Evolutionary conservation across 2,113 vertebrate species (phyloP), one percentile per base, ranked within the genome.

Genomic region (Chrysochloris asiatica): DNA sequence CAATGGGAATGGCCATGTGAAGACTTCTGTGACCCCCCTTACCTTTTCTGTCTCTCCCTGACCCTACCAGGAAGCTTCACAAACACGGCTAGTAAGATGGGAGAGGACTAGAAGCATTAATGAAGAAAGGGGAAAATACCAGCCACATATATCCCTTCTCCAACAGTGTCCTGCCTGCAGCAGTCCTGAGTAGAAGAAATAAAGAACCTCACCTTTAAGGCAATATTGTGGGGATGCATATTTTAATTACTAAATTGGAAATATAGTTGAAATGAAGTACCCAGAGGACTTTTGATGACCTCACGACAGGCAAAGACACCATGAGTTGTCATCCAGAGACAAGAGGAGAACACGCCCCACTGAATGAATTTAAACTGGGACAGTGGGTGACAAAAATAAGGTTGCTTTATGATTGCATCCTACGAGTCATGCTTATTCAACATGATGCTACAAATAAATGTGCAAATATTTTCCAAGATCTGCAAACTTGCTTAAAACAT

Each of bases 381-480:
- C 63, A 52, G 4, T 30, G 9, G 71, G 30, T 63, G 80, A 89
- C 56, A 26, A 88, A 94, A 94, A 89, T 56, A 73, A 79, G 93
- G 71, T 69, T 88, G 45, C 83, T 72, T 92, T 86, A 75, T 47
- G 80, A 92, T 75, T 38, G n/a, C 50, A 65, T 43, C 59, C 48
- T 22, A 38, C 11, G 22, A 92, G 75, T 61, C 78, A 82, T 21
- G 33, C 43, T 91, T 76, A 92, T 85, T 87, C 76, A 71, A 93
- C 56, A 59, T 36, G 52, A 83, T 59, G 81, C 72, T 76, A 65
- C 89, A 80, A 79, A 92, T 80, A 92, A 79, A 56, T 54, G 69
- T 47, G 85, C 75, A 83, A 43, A 85, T 83, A 75, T 89, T 89
- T 94, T 73, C 89, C 45, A 47, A 94, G 82, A 86, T 93, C 83